Conservation (phyloP, 2,888 invertebrate species). For the Pseudeuparius sepicola region DNA sequence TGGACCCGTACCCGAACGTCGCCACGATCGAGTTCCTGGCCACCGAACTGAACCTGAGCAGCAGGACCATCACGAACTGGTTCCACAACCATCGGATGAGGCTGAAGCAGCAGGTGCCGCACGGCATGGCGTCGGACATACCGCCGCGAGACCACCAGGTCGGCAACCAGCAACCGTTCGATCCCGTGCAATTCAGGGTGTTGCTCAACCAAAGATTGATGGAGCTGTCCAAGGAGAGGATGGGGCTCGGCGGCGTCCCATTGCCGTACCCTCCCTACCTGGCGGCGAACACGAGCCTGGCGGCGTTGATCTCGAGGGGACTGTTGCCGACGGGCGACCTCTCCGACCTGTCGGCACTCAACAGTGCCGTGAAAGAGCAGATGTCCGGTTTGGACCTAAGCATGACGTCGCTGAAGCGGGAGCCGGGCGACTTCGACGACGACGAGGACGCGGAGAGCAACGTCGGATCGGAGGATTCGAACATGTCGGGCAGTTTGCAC, state of each 20-base stretch:
- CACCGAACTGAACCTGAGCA: slow-evolving; percentile 78
- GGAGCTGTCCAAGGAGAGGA: slow-evolving; percentile 77
- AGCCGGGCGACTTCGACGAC: slow-evolving; percentile 68
- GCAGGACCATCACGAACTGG: slow-evolving; percentile 98
- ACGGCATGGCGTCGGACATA: slow-evolving; percentile 53
- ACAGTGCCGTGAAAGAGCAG: slow-evolving; percentile 54
- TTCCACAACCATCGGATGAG: slow-evolving; percentile 99
- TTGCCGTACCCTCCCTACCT: slow-evolving; percentile 70
- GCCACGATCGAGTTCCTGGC: slow-evolving; percentile 94
- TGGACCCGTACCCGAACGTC: slow-evolving; percentile 96
- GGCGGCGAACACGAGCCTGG: slow-evolving; percentile 64
- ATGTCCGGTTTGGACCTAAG: slow-evolving; percentile 81
- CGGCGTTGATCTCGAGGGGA: slow-evolving; percentile 64
- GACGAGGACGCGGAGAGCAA: slow-evolving; percentile 71
- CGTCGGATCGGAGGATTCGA: slow-evolving; percentile 59
- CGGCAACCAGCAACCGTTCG: slow-evolving; percentile 60
- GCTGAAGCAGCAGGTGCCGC: slow-evolving; percentile 45
- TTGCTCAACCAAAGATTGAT: slow-evolving; percentile 80
- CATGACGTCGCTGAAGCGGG: slow-evolving; percentile 70
- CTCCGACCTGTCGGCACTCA: slow-evolving; percentile 26
- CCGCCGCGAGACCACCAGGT: slow-evolving; percentile 68
- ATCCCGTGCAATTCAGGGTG: slow-evolving; percentile 84
- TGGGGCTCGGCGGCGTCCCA: slow-evolving; percentile 67
- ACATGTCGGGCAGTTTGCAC: slow-evolving; percentile 43
- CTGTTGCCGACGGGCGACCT: slow-evolving; percentile 43